These are phyloP conservation scores for Tyto alba DNA, from an alignment of 2,113 vertebrate species.

Conservation along the genomic window DNA sequence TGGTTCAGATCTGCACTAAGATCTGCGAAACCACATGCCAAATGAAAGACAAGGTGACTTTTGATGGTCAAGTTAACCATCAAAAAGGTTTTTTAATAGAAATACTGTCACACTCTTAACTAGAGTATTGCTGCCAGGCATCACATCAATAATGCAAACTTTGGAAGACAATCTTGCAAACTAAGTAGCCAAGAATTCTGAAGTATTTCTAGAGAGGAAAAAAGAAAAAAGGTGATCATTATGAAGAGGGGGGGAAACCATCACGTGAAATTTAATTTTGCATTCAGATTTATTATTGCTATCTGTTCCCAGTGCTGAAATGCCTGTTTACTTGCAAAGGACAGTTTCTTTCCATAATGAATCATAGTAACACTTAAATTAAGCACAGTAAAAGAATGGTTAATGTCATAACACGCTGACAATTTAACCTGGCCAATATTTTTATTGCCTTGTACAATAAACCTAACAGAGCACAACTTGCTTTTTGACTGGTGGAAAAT, in stretches of 20 bases:
- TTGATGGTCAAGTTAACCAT: slow-evolving; percentile 21
- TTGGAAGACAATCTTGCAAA: slow-evolving; percentile 60
- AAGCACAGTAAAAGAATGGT: slow-evolving; percentile 81
- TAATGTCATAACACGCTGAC: slow-evolving; percentile 78
- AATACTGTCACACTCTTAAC: slow-evolving; percentile 37
- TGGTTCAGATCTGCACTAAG: background rate
- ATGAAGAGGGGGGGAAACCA: background rate
- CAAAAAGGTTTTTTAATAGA: slow-evolving; percentile 42
- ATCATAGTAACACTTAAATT: slow-evolving; percentile 78
- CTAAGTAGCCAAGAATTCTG: slow-evolving; percentile 57
- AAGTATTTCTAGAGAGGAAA: slow-evolving; percentile 41
- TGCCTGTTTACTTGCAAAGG: slow-evolving; percentile 71
- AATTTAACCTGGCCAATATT: slow-evolving; percentile 86
- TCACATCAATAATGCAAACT: slow-evolving; percentile 62
- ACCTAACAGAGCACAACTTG: slow-evolving; percentile 86
- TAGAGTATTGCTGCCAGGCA: slow-evolving; percentile 35
- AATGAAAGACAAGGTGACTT: slow-evolving; percentile 18
- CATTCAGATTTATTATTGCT: slow-evolving; percentile 55
- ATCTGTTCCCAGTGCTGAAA: slow-evolving; percentile 56
- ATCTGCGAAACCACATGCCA: background rate
- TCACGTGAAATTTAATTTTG: slow-evolving; percentile 73
- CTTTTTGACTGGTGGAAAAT: slow-evolving; percentile 85
- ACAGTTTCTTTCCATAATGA: slow-evolving; percentile 72
- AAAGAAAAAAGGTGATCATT: slow-evolving; percentile 9
- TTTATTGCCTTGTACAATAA: slow-evolving; percentile 87